These are phyloP conservation scores for Aporophyla nigra DNA, from an alignment of 2,888 invertebrate species.

Conservation along the genomic window DNA sequence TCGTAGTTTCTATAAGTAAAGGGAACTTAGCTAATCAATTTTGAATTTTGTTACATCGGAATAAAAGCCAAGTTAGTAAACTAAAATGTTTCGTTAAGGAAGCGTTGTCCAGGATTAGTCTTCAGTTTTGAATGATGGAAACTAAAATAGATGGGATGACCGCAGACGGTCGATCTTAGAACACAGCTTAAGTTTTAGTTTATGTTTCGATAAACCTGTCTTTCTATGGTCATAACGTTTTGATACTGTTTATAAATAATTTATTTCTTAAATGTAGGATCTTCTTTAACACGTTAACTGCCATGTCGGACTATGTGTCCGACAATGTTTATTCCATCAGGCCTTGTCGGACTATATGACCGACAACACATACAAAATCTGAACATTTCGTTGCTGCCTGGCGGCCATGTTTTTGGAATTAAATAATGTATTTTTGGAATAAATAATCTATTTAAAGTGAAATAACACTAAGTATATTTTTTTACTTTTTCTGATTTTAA, in stretches of 20 bases:
- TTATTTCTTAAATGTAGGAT: not conserved
- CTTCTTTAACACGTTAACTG: too few species aligned
- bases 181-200: constrained; percentile 1
- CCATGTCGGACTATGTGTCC: too few species aligned
- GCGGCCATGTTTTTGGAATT: too few species aligned
- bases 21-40: constrained; percentile 13
- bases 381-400: too few species aligned
- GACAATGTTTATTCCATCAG: too few species aligned
- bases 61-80: constrained; percentile 17
- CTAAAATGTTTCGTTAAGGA: constrained; percentile 21
- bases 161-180: constrained; percentile 10
- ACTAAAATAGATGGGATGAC: constrained; percentile 54
- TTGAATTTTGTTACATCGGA: constrained; percentile 16
- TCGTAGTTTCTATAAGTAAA: constrained; percentile 5
- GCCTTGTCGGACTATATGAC: too few species aligned
- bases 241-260: not conserved
- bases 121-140: constrained; percentile 44
- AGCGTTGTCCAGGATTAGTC: constrained; percentile 26
- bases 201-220: constrained; percentile 14
- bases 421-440: too few species aligned
- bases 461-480: too few species aligned
- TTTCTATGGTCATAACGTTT: not conserved
- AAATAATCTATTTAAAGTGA: too few species aligned
- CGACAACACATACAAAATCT: too few species aligned
- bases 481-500: too few species aligned